Base-by-base conservation (phyloP, 2,888 invertebrate species). In the Torymus aiolomorphi region DNA sequence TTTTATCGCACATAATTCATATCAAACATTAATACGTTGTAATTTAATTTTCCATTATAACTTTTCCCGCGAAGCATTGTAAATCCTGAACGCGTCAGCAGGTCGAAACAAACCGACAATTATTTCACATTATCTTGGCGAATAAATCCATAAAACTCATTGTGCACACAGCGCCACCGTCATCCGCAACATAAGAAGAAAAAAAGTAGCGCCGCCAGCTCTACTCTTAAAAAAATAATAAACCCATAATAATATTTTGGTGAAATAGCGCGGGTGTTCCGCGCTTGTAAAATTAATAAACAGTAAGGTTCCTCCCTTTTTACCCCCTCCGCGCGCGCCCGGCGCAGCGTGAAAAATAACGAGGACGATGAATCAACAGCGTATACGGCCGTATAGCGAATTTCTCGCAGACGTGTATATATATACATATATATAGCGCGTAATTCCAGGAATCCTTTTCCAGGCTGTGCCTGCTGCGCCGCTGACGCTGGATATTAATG, bases 291-390 rank as follows among this genome's bases (percentile, higher is more conserved):
- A 73, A 73, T 63, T 73, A 73, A 62, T 73, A 73, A 73, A 63
- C 72, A 73, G 62, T 73, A 73, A 73, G 72, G 54, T 73, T 73
- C 54, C 20, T 72, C 12, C 72, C 24, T 72, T 51, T 20, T 24
- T 18, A 16, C 12, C 54, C 57, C 56, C 12, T 42, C 8, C 8
- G 8, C 8, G 8, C 42, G 14, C 56, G 69, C 70, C 8, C 56
- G 24, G 51, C 49, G 2, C 61, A 42, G 59, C 51, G 16, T 54
- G 72, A 73, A 73, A 63, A 63, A 73, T 73, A 73, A 73, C 72
- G 63, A 73, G 63, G 52, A 73, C 63, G 72, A 73, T 73, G 72
- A 73, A 73, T 72, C 62, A 73, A 63, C 72, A 31, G 16, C 63
- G 54, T 16, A 52, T 51, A 73, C 72, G 54, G 63, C 72, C 62